Evolutionary conservation across 2,888 invertebrate species (phyloP).

Genomic region (Gortyna flavago): DNA sequence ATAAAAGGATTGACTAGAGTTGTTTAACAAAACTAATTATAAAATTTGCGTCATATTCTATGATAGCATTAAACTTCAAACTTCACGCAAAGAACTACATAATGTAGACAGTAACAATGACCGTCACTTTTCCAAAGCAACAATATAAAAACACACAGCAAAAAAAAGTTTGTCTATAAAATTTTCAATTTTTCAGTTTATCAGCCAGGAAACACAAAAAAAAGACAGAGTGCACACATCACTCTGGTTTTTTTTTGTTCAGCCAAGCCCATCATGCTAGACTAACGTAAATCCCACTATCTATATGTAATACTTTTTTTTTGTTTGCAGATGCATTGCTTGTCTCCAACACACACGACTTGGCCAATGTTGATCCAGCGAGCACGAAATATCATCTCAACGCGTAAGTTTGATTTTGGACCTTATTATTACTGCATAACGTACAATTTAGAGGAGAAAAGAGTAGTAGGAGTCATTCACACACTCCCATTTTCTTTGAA

Average conservation of each 20-base stretch:
- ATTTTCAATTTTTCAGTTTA: not conserved
- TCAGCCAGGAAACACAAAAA: not conserved
- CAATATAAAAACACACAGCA: not conserved
- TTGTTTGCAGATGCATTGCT: conserved; percentile 82
- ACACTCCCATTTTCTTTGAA: conserved; percentile 53
- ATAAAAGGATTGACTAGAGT: not conserved
- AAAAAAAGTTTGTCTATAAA: conserved; percentile 16
- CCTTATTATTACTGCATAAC: conserved; percentile 55
- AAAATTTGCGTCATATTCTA: not conserved
- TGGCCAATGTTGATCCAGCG: conserved; percentile 73
- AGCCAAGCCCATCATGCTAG: conserved; percentile 7
- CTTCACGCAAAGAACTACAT: not conserved
- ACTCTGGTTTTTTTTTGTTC: conserved; percentile 19
- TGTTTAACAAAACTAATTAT: not conserved
- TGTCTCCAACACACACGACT: conserved; percentile 76
- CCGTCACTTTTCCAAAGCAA: not conserved
- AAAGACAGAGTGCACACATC: too few relatives aligned
- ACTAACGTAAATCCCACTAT: conserved; percentile 40
- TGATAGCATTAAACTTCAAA: not conserved
- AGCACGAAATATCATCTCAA: conserved; percentile 62
- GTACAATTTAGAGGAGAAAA: conserved; percentile 40
- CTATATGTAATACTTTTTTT: conserved; percentile 70
- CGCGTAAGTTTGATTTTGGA: conserved; percentile 74
- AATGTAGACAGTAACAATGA: not conserved
- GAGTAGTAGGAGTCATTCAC: conserved; percentile 7